Percentiles rank a stretch among this genome's conserved stretches.
These are phyloP conservation scores for Melanotus villosus DNA, from an alignment of 2,888 invertebrate genomes.

Conservation along the genomic window DNA sequence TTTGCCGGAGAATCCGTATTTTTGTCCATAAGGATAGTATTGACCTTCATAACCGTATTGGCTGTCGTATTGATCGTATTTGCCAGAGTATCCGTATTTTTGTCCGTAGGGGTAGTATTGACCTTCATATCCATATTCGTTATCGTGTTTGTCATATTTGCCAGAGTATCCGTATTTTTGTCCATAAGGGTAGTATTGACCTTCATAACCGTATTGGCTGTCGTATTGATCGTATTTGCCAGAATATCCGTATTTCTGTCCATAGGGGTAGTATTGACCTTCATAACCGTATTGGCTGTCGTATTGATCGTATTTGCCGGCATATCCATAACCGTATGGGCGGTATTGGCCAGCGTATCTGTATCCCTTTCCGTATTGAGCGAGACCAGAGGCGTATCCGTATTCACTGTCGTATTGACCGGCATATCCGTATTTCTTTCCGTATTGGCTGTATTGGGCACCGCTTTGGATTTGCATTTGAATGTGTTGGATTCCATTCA, in stretches of 20 bases:
- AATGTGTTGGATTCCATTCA: background rate
- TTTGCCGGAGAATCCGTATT: no score
- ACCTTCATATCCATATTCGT: no score
- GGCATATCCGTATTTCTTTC: conserved; percentile 43
- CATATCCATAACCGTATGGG: background rate
- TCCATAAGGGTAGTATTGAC: background rate
- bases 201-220: no score
- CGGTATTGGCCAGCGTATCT: background rate
- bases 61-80: no score
- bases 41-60: no score
- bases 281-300: background rate
- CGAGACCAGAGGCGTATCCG: background rate
- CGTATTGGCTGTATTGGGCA: conserved; percentile 49
- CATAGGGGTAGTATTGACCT: background rate
- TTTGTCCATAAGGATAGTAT: no score
- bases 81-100: no score
- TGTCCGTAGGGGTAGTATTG: no score
- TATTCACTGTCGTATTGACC: conserved; percentile 22
- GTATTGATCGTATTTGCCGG: background rate
- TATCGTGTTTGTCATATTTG: background rate
- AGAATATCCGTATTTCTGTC: background rate
- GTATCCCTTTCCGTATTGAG: background rate
- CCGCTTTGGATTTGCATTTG: conserved; percentile 38
- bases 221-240: background rate
- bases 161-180: background rate